phyloP scores from a whole-genome alignment of 1,140 invertebrate genomes.

The Elymnias hypermnestra region DNA sequence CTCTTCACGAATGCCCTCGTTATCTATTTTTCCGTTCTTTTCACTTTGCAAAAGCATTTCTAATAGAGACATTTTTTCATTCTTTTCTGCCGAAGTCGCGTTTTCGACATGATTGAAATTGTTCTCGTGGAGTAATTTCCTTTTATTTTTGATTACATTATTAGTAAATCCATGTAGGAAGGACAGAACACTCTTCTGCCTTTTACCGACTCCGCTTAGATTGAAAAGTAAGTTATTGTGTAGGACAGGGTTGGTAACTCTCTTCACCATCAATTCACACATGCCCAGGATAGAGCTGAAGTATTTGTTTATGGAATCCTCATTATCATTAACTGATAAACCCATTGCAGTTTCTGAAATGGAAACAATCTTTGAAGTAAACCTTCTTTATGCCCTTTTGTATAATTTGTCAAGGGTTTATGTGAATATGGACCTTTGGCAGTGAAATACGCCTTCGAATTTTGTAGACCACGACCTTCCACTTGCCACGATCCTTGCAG shows the following conservation, averaged over 20 bases:
- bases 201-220: neutral
- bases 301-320: neutral
- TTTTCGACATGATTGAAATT: conserved; percentile 1
- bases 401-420: too few relatives aligned
- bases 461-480: too few relatives aligned
- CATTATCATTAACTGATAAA: neutral
- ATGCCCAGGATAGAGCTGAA: neutral
- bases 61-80: conserved; percentile 2
- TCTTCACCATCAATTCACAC: neutral
- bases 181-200: neutral
- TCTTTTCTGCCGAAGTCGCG: neutral
- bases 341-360: conserved; percentile 16
- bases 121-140: neutral
- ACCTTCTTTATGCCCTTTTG: too few relatives aligned
- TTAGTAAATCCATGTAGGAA: conserved; percentile 5
- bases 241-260: neutral
- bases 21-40: conserved; percentile 2
- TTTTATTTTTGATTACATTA: neutral
- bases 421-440: too few relatives aligned
- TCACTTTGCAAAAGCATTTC: conserved; percentile 8
- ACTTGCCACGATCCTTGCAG: too few relatives aligned
- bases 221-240: conserved; percentile 3
- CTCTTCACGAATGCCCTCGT: conserved; percentile 8
- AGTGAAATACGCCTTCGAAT: too few relatives aligned
- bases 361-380: neutral